Conservation (phyloP, 2,113 vertebrate species). For the Charadrius vociferus region DNA sequence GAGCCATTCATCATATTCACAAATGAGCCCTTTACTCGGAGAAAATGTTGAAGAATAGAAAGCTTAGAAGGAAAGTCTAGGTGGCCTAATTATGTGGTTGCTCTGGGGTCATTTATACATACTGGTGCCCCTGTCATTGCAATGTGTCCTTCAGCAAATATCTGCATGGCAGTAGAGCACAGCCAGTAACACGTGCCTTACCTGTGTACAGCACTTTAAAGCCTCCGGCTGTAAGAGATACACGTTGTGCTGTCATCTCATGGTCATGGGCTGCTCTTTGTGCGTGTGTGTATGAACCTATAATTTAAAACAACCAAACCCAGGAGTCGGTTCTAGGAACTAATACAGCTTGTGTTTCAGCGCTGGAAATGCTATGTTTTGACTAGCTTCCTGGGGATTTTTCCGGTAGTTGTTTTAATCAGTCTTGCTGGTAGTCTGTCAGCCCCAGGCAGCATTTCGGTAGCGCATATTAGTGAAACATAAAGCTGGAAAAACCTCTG, state of each 20-base stretch:
- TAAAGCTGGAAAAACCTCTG: neutral
- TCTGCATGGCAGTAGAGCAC: neutral
- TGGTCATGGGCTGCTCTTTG: rapidly evolving
- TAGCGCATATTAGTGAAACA: neutral
- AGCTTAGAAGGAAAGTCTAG: neutral
- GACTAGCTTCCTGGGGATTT: conserved; percentile 1
- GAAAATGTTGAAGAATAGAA: neutral
- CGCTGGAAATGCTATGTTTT: neutral
- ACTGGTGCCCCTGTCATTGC: neutral
- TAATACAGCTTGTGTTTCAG: neutral
- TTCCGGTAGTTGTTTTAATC: conserved; percentile 5
- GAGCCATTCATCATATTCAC: neutral
- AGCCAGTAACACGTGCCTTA: neutral
- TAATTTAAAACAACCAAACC: neutral
- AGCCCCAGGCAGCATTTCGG: neutral
- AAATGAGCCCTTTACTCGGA: neutral
- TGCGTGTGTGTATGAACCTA: no score
- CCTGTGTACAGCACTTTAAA: neutral
- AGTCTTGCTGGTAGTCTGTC: neutral
- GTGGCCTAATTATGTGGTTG: neutral
- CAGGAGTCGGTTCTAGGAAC: neutral
- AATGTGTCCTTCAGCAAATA: neutral
- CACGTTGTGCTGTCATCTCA: rapidly evolving
- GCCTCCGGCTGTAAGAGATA: neutral
- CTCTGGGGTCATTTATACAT: neutral